Base-by-base conservation (phyloP, 2,797 vertebrate species). In the Lateolabrax maculatus region DNA sequence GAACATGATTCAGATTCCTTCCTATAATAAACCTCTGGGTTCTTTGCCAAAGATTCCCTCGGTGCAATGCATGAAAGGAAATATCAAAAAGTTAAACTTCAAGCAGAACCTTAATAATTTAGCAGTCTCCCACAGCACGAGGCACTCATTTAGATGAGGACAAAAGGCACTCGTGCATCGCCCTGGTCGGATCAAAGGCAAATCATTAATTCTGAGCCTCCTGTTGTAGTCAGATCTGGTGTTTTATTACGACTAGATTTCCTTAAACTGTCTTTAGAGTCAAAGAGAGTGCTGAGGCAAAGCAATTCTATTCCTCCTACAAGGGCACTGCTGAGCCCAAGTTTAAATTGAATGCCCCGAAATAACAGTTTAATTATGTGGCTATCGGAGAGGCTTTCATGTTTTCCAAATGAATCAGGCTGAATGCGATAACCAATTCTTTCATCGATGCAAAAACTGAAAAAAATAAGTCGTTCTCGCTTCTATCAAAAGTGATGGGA, bases 341-440 rank as follows among this genome's bases (percentile, higher is more conserved):
- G 79, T 89, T 94, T 89, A 91, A 93, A 94, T 94, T 92, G 90
- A 94, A 93, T 84, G 87, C 83, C 92, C 88, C 84, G 82, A 94
- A 95, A 94, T 93, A 94, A 91, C 89, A 16, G 80, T 88, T 92
- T 94, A 90, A 95, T 95, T 95, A 93, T 70, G 89, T 63, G 84
- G 79, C 87, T 93, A 92, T 93, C 91, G 44, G 70, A 81, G 86
- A 85, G 81, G 84, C 90, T 94, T 94, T 95, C 90, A 92, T 93
- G 91, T 94, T 92, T 91, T 88, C 84, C 79, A 85, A 93, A 90
- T 89, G 88, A 91, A 91, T 91, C 77, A 70, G 61, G 68, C 57
- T 12, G 57, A 81, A 77, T 41, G 74, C 21, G 90, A 94, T 94
- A 94, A 93, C 89, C 55, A 46, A 74, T 88, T 87, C 87, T 93